Conservation (phyloP, 2,888 invertebrate genomes). For the Netelia fuscicornis region DNA sequence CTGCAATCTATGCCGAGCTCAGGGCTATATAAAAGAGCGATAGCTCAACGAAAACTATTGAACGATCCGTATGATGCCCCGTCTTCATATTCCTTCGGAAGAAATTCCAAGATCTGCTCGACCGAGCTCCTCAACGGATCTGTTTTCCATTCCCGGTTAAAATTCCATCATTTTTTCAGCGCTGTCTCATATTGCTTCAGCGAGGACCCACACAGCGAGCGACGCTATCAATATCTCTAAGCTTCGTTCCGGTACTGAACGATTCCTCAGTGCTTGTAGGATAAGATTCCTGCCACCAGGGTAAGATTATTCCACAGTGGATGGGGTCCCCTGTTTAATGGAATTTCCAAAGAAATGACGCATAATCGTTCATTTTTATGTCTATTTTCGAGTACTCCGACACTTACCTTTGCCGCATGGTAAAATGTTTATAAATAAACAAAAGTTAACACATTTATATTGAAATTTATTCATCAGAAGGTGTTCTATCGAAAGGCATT, state of each 20-base stretch:
- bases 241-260: background rate
- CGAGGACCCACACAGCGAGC: slow-evolving; percentile 15
- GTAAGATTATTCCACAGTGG: slow-evolving; percentile 43
- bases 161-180: slow-evolving; percentile 41
- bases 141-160: background rate
- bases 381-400: too few species aligned
- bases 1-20: too few species aligned
- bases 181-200: slow-evolving; percentile 39
- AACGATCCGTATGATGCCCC: too few species aligned
- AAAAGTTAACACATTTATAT: too few species aligned
- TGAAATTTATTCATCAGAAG: too few species aligned
- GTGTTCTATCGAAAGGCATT: too few species aligned
- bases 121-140: background rate
- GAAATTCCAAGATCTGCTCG: background rate
- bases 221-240: slow-evolving; percentile 23
- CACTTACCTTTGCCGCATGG: too few species aligned
- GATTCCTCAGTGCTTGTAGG: slow-evolving; percentile 13
- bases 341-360: too few species aligned
- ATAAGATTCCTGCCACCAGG: slow-evolving; percentile 56
- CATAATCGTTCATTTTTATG: too few species aligned
- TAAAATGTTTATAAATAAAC: too few species aligned
- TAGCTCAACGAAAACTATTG: too few species aligned
- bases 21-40: too few species aligned
- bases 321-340: slow-evolving; percentile 31
- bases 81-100: background rate